phyloP scores from a whole-genome alignment of 1,140 invertebrate genomes.

The Tribolium madens region DNA sequence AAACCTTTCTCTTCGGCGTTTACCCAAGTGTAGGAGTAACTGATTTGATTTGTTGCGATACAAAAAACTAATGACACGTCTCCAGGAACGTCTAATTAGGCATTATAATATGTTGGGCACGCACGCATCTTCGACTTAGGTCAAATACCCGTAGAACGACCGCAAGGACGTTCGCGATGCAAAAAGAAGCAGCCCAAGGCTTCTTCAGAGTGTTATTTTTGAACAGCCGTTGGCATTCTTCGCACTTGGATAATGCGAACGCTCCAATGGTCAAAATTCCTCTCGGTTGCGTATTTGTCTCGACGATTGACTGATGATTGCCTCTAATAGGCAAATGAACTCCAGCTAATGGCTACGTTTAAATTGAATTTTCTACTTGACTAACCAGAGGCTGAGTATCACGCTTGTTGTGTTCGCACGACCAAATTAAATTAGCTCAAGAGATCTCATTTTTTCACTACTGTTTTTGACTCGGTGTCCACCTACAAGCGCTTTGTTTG shows the following conservation, averaged over 20 bases:
- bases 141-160: slow-evolving; percentile 14
- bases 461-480: background rate
- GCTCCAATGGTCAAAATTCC: too few relatives aligned
- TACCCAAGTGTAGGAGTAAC: background rate
- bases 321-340: slow-evolving; percentile 50
- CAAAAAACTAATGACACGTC: slow-evolving; percentile 3
- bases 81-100: slow-evolving; percentile 18
- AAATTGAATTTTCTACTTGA: slow-evolving; percentile 56
- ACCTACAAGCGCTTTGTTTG: background rate
- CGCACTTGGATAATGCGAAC: background rate
- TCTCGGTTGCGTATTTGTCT: background rate
- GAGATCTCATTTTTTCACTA: too few relatives aligned
- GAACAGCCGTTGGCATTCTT: slow-evolving; percentile 2
- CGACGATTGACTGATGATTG: slow-evolving; percentile 44
- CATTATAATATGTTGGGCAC: slow-evolving; percentile 30
- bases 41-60: too few relatives aligned
- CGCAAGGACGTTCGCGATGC: slow-evolving; percentile 34
- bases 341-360: slow-evolving; percentile 47
- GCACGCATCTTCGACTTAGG: slow-evolving; percentile 21
- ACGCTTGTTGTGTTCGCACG: slow-evolving; percentile 41
- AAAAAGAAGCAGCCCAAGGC: slow-evolving; percentile 34
- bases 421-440: slow-evolving; percentile 20
- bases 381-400: slow-evolving; percentile 46
- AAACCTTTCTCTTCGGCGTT: too few relatives aligned
- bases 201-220: slow-evolving; percentile 36